Evolutionary conservation across 2,113 vertebrate genomes (phyloP).

Genomic region (Pedionomus torquatus): DNA sequence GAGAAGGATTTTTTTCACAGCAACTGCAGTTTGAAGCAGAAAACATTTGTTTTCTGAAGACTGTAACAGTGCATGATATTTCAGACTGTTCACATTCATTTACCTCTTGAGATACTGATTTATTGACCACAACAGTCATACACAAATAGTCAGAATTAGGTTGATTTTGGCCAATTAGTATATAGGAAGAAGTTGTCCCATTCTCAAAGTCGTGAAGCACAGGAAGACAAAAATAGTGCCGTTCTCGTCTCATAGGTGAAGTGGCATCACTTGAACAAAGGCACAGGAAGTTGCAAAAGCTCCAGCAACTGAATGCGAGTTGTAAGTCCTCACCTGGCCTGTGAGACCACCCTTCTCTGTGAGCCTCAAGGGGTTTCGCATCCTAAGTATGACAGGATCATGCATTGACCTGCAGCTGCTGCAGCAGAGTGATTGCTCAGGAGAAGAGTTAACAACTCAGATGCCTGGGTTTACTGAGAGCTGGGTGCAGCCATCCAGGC

Average conservation of each 20-base stretch:
- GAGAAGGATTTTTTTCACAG: neutral
- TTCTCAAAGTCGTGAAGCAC: neutral
- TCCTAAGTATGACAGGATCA: neutral
- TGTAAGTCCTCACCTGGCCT: neutral
- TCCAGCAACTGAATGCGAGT: neutral
- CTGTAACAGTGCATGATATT: neutral
- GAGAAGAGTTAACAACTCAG: neutral
- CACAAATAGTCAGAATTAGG: neutral
- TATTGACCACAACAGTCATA: neutral
- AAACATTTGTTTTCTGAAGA: neutral
- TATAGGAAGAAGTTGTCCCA: neutral
- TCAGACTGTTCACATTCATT: neutral
- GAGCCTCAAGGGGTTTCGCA: neutral
- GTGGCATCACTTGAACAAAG: neutral
- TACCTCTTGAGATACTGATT: neutral
- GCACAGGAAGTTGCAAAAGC: neutral
- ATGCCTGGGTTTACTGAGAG: neutral
- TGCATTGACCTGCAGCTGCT: neutral
- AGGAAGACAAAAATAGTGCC: neutral
- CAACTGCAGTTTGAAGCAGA: neutral
- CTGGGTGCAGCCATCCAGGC: neutral
- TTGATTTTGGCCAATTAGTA: neutral
- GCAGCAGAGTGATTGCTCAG: neutral
- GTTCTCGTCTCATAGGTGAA: neutral
- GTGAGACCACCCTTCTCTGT: neutral